These are phyloP conservation scores for Neolamprologus cancellatus DNA, from an alignment of 2,113 vertebrate genomes.

Conservation along the genomic window DNA sequence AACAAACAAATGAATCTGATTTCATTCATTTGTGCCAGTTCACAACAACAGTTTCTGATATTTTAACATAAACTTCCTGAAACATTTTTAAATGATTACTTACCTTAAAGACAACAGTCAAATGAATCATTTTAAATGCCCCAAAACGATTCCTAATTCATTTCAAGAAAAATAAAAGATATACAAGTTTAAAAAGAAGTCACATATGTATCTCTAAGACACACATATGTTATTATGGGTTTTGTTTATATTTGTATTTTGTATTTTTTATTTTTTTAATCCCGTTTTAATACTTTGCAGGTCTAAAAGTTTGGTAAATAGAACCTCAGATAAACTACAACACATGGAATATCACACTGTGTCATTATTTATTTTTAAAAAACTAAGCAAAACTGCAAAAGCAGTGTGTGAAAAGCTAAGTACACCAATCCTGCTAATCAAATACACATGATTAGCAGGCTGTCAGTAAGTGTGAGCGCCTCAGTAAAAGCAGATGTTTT, in stretches of 20 bases:
- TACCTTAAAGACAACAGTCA: background rate
- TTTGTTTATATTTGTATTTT: background rate
- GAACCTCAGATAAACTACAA: background rate
- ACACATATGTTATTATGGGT: background rate
- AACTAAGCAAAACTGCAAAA: background rate
- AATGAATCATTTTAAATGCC: background rate
- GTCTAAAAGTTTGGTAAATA: background rate
- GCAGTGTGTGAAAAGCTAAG: background rate
- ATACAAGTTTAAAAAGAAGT: background rate
- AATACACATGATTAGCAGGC: background rate
- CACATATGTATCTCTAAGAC: background rate
- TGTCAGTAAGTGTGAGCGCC: background rate
- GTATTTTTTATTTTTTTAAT: accelerated
- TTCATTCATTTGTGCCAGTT: background rate
- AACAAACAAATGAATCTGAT: background rate
- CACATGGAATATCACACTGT: background rate
- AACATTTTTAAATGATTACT: background rate
- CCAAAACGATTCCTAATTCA: background rate
- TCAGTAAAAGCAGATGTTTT: background rate
- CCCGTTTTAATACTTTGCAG: background rate
- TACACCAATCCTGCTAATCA: background rate
- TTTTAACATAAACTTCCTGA: background rate
- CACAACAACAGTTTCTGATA: background rate
- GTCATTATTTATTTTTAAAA: background rate
- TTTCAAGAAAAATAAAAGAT: background rate